A percentile compares a stretch with the other conserved stretches of the same genome.
These are phyloP conservation scores for Martes martes DNA, from an alignment of 2,113 vertebrate genomes.

Conservation along the genomic window DNA sequence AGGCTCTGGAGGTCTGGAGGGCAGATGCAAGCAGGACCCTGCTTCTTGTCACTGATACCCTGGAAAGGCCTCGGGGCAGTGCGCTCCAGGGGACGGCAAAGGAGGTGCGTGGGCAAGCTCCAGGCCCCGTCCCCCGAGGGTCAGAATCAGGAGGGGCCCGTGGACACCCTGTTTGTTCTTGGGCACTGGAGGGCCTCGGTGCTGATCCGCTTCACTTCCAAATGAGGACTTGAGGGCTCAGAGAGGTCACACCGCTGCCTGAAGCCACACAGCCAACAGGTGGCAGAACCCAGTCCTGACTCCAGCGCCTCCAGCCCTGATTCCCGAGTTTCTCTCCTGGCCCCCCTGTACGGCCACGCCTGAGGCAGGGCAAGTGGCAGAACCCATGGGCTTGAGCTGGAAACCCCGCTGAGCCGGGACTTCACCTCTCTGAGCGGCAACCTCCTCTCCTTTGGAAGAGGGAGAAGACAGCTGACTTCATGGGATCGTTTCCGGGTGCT, in stretches of 20 bases:
- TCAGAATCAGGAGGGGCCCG: background rate
- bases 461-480: background rate
- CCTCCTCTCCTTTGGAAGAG: background rate
- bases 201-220: too few species aligned
- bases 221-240: background rate
- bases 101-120: rapidly evolving
- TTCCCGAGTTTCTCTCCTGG: background rate
- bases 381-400: background rate
- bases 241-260: background rate
- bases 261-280: background rate
- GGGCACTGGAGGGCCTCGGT: rapidly evolving
- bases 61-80: rapidly evolving
- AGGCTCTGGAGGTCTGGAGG: background rate
- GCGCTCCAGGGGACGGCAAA: too few species aligned
- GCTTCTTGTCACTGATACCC: background rate
- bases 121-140: background rate
- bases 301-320: background rate
- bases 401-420: background rate
- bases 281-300: background rate
- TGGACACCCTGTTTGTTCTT: too few species aligned
- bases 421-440: background rate
- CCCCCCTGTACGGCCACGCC: rapidly evolving
- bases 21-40: background rate
- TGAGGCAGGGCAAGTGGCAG: background rate
- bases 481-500: background rate